Base-by-base conservation (phyloP, 2,888 invertebrate genomes). In the Ormyrus labotus region DNA sequence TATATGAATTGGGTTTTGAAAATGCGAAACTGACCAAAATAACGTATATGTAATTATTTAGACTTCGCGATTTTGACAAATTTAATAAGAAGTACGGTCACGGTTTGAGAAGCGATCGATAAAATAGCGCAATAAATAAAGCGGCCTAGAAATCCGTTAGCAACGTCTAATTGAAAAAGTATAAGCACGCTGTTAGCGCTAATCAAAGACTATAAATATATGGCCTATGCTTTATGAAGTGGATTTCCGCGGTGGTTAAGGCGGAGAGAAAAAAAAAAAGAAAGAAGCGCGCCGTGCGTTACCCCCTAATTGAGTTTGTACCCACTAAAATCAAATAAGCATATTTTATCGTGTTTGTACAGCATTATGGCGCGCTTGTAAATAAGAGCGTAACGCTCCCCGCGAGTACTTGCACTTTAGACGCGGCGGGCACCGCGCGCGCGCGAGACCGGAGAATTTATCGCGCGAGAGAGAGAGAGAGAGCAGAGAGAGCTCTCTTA, bases 311-410 rank as follows among this genome's bases (percentile, higher is more conserved):
- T 78, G 73, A 77, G 69, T 81, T 65, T 81, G 69, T 69, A 65
- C 55, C 48, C 53, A 72, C 73, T 68, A 72, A 78, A 81, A 78
- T 78, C 73, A 64, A 77, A 81, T 74, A 73, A 78, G 70, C 77
- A 55, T 72, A 73, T 53, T 67, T 80, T 64, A 81, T 74, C 51
- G 57, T 73, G 60, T 75, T 65, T 75, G 71, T 5, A 67, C 58
- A 72, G 57, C 45, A 61, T 58, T 58, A 57, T 10, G 8, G 64
- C n/a, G 70, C 45, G 58, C 67, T 76, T 80, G 71, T 76, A 80
- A 76, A 80, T 70, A 80, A 71, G 50, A 55, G 64, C 34, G 51
- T 64, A 58, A 45, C 51, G 34, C 34, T 57, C 13, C 58, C 3
- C 13, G 63, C 4, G 47, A 13, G 6, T 7, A 48, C 73, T 55